Evolutionary conservation across 23 tunicate genomes (phyloP).

Genomic region (Styela plicata): DNA sequence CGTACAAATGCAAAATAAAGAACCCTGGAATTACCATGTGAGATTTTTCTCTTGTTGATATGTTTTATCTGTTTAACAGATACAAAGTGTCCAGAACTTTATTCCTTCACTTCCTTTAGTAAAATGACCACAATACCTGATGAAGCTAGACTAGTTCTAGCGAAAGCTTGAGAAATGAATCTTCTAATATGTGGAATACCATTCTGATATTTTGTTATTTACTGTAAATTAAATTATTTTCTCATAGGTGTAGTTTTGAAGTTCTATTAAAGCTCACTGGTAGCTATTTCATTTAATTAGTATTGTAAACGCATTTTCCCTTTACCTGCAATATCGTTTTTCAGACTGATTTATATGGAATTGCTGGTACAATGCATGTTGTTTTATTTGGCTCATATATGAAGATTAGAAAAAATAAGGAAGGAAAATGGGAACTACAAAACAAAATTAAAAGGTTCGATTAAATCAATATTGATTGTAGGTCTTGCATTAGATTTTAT

Average conservation of each 20-base stretch:
- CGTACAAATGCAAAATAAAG: slow-evolving; percentile 56
- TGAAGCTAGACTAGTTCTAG: no score
- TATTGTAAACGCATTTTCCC: not conserved
- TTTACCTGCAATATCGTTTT: not conserved
- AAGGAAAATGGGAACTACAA: slow-evolving; percentile 29
- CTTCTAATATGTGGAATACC: no score
- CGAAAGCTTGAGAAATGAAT: no score
- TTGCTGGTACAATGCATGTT: slow-evolving; percentile 55
- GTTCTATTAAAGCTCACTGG: no score
- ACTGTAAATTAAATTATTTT: no score
- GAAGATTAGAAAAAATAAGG: slow-evolving; percentile 32
- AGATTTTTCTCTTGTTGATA: no score
- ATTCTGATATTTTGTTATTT: no score
- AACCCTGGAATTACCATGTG: slow-evolving; percentile 88
- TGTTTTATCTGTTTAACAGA: not conserved
- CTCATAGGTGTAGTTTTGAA: no score
- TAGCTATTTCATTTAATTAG: no score
- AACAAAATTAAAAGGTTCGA: slow-evolving; percentile 31
- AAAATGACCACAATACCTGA: not conserved
- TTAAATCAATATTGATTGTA: not conserved
- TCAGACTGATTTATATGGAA: slow-evolving; percentile 56
- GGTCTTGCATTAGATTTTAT: not conserved
- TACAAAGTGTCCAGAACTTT: not conserved
- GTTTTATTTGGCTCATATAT: slow-evolving; percentile 43
- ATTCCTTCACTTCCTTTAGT: not conserved